These are phyloP conservation scores for Gobiocypris rarus DNA, from an alignment of 2,113 vertebrate genomes.

Conservation along the genomic window DNA sequence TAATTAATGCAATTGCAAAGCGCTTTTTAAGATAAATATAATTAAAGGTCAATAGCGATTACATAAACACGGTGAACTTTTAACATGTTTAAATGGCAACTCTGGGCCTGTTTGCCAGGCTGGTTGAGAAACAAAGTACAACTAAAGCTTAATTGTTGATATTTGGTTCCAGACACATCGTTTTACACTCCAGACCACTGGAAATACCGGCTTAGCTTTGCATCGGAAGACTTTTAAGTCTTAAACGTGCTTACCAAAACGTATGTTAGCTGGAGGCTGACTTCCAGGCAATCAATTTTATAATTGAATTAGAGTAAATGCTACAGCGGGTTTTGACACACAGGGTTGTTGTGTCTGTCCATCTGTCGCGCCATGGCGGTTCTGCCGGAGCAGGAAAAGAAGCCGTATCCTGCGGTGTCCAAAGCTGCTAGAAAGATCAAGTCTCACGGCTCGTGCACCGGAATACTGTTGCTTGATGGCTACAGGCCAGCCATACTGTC, in stretches of 20 bases:
- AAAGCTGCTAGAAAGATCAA: constrained; percentile 44
- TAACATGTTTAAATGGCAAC: constrained; percentile 34
- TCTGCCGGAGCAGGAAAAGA: constrained; percentile 16
- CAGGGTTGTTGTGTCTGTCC: constrained; percentile 45
- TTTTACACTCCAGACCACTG: background rate
- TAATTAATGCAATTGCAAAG: constrained; percentile 60
- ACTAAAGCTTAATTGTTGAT: background rate
- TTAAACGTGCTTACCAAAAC: constrained; percentile 33
- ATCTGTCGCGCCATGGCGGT: constrained; percentile 25
- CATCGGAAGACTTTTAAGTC: constrained; percentile 2
- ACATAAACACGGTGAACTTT: constrained; percentile 52
- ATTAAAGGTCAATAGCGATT: constrained; percentile 62
- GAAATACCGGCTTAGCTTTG: constrained; percentile 18
- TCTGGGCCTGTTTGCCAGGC: background rate
- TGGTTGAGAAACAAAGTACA: background rate
- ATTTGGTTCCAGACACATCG: background rate
- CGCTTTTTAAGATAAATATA: constrained; percentile 61
- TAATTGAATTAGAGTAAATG: constrained; percentile 40
- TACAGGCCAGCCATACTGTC: constrained; percentile 35
- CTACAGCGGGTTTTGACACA: constrained; percentile 24
- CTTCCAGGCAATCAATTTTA: constrained; percentile 44
- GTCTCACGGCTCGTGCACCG: constrained; percentile 38
- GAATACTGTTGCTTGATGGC: constrained; percentile 24
- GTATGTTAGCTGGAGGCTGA: constrained; percentile 38
- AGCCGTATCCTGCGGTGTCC: constrained; percentile 27